Conservation (phyloP, 1,140 invertebrate species). For the Ceratoteleas bidentatus region DNA sequence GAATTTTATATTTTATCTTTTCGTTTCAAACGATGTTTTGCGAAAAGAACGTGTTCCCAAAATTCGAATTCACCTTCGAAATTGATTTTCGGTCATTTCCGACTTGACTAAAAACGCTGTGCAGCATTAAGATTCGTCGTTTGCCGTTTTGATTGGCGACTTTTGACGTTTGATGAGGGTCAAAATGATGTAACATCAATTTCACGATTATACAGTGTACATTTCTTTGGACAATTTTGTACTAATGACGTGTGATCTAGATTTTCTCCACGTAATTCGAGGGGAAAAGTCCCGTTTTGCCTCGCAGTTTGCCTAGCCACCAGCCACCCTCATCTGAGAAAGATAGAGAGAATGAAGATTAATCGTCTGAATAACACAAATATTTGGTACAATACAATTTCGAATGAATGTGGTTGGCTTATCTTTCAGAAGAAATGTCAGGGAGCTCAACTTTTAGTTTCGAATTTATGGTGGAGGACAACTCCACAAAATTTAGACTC, state of each 20-base stretch:
- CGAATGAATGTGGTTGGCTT: too few relatives aligned
- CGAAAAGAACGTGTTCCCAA: not conserved
- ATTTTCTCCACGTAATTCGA: conserved; percentile 85
- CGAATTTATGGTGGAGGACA: too few relatives aligned
- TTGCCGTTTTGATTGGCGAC: conserved; percentile 14
- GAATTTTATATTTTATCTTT: not conserved
- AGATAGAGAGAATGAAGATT: conserved; percentile 17
- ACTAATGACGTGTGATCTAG: conserved; percentile 18
- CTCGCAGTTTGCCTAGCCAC: conserved; percentile 85
- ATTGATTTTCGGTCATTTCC: not conserved
- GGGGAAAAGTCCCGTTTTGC: conserved; percentile 85
- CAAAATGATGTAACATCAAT: conserved; percentile 12
- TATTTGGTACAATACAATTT: not conserved
- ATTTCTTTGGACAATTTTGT: conserved; percentile 55
- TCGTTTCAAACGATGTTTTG: not conserved
- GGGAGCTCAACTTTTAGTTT: too few relatives aligned
- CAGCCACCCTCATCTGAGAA: conserved; percentile 86
- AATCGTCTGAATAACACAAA: too few relatives aligned
- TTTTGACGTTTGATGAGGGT: conserved; percentile 5
- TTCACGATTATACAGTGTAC: conserved; percentile 9
- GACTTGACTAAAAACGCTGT: not conserved
- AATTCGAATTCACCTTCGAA: not conserved
- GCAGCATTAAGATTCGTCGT: not conserved
- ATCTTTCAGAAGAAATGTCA: too few relatives aligned
- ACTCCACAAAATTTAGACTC: too few relatives aligned